A percentile compares a stretch with the other conserved stretches of the same genome.
Evolutionary conservation across 2,888 invertebrate genomes (phyloP).

Genomic region (Dione juno): DNA sequence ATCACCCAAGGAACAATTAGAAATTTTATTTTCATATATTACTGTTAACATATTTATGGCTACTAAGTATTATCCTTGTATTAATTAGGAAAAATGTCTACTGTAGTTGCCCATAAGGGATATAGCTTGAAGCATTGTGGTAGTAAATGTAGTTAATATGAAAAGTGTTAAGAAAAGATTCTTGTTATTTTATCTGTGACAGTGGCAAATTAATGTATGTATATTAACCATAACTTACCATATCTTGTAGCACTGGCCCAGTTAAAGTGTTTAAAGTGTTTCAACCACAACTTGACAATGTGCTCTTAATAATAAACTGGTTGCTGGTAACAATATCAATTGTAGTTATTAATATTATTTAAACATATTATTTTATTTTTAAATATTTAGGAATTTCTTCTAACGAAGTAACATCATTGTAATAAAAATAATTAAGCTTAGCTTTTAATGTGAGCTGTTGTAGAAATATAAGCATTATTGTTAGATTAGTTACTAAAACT

Average conservation of each 20-base stretch:
- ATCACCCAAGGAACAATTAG: no score
- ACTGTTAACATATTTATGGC: not conserved
- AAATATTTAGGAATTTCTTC: no score
- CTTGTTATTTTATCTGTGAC: not conserved
- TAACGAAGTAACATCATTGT: no score
- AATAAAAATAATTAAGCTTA: not conserved
- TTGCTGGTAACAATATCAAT: no score
- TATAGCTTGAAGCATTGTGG: slow-evolving; percentile 10
- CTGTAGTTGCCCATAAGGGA: not conserved
- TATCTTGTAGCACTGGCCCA: not conserved
- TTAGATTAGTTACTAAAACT: not conserved
- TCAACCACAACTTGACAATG: not conserved
- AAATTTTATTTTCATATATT: no score
- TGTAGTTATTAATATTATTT: no score
- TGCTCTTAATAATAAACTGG: not conserved
- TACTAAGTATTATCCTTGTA: not conserved
- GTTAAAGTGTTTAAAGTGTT: not conserved
- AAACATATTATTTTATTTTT: no score
- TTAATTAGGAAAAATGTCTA: not conserved
- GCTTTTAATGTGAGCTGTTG: not conserved
- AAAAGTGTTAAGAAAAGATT: not conserved
- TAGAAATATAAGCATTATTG: not conserved
- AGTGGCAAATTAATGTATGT: not conserved
- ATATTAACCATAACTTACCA: not conserved
- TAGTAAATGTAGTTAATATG: not conserved